phyloP scores from a whole-genome alignment of 2,797 vertebrate genomes.

The Psittacula derbiana region DNA sequence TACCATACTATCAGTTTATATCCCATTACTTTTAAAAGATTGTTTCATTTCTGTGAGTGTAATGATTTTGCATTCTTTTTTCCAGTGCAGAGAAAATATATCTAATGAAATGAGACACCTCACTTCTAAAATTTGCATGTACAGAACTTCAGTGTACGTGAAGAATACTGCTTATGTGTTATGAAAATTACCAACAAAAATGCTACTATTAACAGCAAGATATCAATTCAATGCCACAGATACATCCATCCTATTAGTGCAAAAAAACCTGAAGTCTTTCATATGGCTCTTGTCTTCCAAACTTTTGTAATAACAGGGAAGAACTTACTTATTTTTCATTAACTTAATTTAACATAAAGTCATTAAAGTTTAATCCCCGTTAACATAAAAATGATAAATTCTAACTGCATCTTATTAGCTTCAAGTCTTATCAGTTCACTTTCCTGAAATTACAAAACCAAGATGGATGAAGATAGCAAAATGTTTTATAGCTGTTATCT shows the following conservation, averaged over 20 bases:
- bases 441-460: neutral
- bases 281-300: neutral
- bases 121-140: neutral
- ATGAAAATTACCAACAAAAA: neutral
- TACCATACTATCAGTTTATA: neutral
- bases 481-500: neutral
- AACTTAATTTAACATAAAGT: neutral
- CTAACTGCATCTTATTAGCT: neutral
- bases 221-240: neutral
- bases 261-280: constrained; percentile 30
- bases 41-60: neutral
- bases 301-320: neutral
- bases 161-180: neutral
- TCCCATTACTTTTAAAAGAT: neutral
- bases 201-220: neutral
- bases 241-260: neutral
- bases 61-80: neutral
- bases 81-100: neutral
- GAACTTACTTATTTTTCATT: constrained; percentile 5
- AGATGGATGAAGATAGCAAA: neutral
- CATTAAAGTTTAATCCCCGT: constrained; percentile 9
- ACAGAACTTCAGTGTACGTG: neutral
- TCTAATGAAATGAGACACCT: neutral
- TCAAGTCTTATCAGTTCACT: neutral
- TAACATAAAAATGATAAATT: constrained; percentile 13